Evolutionary conservation across 1,140 invertebrate species (phyloP).

Genomic region (Drosophila takahashii): DNA sequence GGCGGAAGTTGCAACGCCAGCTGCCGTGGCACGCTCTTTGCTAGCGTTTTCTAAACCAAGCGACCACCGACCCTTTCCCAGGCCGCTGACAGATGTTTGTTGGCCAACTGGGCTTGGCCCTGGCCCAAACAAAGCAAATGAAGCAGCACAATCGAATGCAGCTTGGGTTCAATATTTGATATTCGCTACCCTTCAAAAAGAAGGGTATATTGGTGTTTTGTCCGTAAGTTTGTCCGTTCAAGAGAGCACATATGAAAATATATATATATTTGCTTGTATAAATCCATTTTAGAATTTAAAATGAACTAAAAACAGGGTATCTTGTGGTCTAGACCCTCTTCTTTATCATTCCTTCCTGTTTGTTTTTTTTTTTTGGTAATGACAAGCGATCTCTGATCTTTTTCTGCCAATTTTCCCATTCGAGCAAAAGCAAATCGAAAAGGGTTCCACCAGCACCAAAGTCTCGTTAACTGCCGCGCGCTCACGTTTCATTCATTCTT

Average conservation of each 20-base stretch:
- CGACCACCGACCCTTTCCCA: constrained; percentile 50
- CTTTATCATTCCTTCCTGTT: no score
- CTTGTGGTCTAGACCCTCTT: neutral
- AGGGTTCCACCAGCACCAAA: constrained; percentile 49
- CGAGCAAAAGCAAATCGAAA: constrained; percentile 40
- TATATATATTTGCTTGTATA: no score
- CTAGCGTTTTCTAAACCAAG: constrained; percentile 19
- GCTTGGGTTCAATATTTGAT: constrained; percentile 26
- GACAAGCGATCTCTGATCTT: constrained; percentile 65
- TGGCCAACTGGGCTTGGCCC: constrained; percentile 66
- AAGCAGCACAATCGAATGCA: constrained; percentile 39
- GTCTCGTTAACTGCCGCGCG: constrained; percentile 60
- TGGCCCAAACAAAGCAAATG: constrained; percentile 37
- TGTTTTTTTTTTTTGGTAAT: constrained; percentile 24
- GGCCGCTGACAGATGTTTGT: constrained; percentile 64
- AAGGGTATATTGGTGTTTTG: neutral
- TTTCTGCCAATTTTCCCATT: constrained; percentile 66
- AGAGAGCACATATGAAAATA: neutral
- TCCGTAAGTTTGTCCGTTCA: no score
- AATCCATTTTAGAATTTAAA: no score
- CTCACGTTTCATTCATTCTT: constrained; percentile 61
- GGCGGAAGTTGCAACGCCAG: constrained; percentile 74
- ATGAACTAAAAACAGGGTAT: neutral
- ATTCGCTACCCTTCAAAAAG: neutral
- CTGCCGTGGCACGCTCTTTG: constrained; percentile 37